Conservation (phyloP, 2,888 invertebrate species). For the Macropis europaea region DNA sequence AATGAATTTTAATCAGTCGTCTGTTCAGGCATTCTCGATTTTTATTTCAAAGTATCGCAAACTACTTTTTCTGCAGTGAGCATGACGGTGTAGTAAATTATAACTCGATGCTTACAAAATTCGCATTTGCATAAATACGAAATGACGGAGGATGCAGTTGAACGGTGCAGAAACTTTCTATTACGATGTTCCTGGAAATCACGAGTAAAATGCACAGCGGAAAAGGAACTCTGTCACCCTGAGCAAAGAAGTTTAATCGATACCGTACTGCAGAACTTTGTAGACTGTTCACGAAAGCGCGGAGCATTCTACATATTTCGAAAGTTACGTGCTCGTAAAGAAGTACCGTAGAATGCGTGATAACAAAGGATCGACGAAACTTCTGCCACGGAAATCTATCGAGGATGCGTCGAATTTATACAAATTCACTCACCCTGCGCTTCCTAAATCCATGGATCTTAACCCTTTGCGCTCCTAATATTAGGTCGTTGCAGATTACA, state of each 20-base stretch:
- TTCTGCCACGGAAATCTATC: background rate
- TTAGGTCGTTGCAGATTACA: no score
- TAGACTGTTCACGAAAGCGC: slow-evolving; percentile 38
- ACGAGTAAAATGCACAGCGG: slow-evolving; percentile 26
- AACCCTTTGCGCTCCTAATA: no score
- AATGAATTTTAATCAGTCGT: background rate
- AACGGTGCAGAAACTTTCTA: slow-evolving; percentile 12
- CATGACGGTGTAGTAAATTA: no score
- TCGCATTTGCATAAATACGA: no score
- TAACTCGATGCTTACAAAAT: no score
- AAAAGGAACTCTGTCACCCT: slow-evolving; percentile 32
- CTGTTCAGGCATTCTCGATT: background rate
- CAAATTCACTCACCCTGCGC: no score
- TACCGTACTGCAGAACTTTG: slow-evolving; percentile 20
- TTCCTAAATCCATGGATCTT: no score
- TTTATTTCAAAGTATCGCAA: no score
- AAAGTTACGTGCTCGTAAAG: slow-evolving; percentile 16
- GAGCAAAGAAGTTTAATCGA: slow-evolving; percentile 40
- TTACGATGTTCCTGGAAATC: slow-evolving; percentile 18
- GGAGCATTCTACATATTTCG: slow-evolving; percentile 3
- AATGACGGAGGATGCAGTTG: background rate
- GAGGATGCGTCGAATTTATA: background rate
- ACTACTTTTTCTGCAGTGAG: no score
- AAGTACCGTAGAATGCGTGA: background rate
- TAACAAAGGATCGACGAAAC: slow-evolving; percentile 35